Evolutionary conservation across 2,113 vertebrate genomes (phyloP).

Genomic region (Hucho hucho): DNA sequence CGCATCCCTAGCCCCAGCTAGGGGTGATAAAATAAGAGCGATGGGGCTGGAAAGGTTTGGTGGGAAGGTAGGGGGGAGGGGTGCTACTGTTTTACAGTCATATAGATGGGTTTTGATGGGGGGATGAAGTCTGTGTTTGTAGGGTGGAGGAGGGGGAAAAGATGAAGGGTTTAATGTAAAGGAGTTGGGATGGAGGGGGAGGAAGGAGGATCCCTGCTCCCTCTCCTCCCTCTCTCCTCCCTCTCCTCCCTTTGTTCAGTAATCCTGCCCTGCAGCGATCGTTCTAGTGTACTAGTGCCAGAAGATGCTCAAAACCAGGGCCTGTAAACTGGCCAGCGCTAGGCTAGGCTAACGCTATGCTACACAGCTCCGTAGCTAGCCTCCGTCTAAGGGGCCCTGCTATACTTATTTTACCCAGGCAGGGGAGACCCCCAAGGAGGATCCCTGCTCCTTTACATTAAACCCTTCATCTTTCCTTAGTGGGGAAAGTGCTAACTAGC

Average conservation of each 20-base stretch:
- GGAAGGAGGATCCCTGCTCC: conserved; percentile 40
- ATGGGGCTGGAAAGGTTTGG: background rate
- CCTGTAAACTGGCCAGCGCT: conserved; percentile 29
- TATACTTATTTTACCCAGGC: conserved; percentile 39
- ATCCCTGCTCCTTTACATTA: too few species aligned
- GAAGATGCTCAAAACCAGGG: conserved; percentile 49
- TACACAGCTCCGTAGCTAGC: conserved; percentile 50
- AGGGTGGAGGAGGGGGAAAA: conserved; percentile 8
- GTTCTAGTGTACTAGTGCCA: conserved; percentile 34
- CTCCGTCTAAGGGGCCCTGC: conserved; percentile 63
- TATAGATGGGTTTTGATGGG: conserved; percentile 4
- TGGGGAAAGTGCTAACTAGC: conserved; percentile 18
- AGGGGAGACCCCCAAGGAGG: conserved; percentile 45
- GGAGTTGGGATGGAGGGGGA: conserved; percentile 26
- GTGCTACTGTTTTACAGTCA: background rate
- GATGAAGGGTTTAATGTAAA: conserved; percentile 10
- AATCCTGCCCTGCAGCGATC: conserved; percentile 59
- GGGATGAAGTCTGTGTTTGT: conserved; percentile 23
- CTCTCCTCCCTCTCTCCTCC: conserved; percentile 38
- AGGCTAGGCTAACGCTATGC: conserved; percentile 20
- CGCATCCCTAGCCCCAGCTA: background rate
- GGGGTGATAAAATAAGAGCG: background rate
- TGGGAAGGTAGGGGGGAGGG: background rate
- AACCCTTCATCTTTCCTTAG: conserved; percentile 43
- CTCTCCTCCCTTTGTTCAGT: conserved; percentile 64